A percentile compares a stretch with the other conserved stretches of the same genome.
phyloP scores from a whole-genome alignment of 1,140 invertebrate species.

The Anoplophora glabripennis region DNA sequence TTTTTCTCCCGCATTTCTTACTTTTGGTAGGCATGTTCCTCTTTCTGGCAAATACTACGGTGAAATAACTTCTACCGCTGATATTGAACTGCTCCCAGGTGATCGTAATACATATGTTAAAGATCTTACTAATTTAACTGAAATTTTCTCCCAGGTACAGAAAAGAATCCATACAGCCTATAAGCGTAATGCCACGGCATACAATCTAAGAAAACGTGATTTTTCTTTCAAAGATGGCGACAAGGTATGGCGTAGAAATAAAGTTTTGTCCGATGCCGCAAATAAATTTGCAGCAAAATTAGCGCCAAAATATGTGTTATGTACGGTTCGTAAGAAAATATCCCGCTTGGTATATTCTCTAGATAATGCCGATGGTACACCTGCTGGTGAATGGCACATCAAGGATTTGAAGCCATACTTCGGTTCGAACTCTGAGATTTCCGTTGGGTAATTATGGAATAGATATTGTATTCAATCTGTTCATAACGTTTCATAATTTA shows the following conservation, averaged over 20 bases:
- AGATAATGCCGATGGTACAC: constrained; percentile 12
- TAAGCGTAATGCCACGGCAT: constrained; percentile 5
- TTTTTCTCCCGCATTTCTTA: constrained; percentile 3
- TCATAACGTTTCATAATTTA: too few relatives aligned
- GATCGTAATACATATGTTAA: constrained; percentile 13
- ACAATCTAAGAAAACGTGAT: constrained; percentile 19
- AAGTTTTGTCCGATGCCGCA: constrained; percentile 21
- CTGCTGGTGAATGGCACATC: constrained; percentile 23
- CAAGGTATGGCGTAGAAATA: constrained; percentile 23
- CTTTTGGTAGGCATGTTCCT: too few relatives aligned
- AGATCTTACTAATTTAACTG: not conserved
- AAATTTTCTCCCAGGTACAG: constrained; percentile 8
- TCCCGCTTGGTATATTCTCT: constrained; percentile 18
- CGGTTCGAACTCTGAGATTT: constrained; percentile 18
- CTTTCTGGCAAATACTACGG: constrained; percentile 12
- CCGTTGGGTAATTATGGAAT: constrained; percentile 3
- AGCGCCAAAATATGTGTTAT: constrained; percentile 23
- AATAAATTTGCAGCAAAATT: constrained; percentile 24
- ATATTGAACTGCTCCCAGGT: constrained; percentile 11
- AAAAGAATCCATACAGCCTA: constrained; percentile 19
- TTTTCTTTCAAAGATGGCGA: constrained; percentile 16
- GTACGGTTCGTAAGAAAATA: constrained; percentile 13
- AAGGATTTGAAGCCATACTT: constrained; percentile 28
- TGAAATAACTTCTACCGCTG: constrained; percentile 1
- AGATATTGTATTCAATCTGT: too few relatives aligned